Base-by-base conservation (phyloP, 2,113 vertebrate species). In the Anolis carolinensis region DNA sequence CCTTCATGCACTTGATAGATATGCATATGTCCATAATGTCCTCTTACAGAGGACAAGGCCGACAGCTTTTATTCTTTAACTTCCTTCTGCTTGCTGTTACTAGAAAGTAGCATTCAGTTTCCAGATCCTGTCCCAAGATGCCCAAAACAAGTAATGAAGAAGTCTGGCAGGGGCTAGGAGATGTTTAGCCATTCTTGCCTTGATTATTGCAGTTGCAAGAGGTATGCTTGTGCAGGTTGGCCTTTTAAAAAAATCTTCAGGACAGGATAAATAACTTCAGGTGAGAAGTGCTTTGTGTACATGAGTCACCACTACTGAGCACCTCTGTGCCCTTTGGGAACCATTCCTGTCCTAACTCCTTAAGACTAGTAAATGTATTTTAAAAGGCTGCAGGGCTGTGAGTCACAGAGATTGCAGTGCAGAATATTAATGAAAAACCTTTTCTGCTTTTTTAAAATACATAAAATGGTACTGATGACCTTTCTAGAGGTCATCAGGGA, bases 221-320 rank as follows among this genome's bases (percentile, higher is more conserved):
- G 16, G 23, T 70, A 34, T 59, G 34, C 13, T 20, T 79, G 30
- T 81, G 3, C 32, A 27, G 36, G 30, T 44, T 44, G 16, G 39
- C 36, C 23, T 50, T 50, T 18, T 16, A 59, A 59, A 59, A 59
- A 14, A 18, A 59, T 13, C 14, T 55, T 14, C 9, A 14, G 14
- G 52, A 10, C 55, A 59, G 55, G 55, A 59, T 59, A 18, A 59
- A 59, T 59, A 59, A 59, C 55, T 59, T 59, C 14, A 59, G n/a
- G 68, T 63, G 20, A 80, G 36, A 34, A 3, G 18, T 2, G 62
- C 21, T 63, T 62, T 73, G 52, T 59, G 27, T 32, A 13, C 78
- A 80, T 73, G 77, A 80, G 68, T 86, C 84, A 80, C 68, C 36
- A 70, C 65, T 27, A 73, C 32, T 23, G 34, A 73, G 39, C 52